phyloP scores from a whole-genome alignment of 2,888 invertebrate genomes.

The Drosophila birchii region DNA sequence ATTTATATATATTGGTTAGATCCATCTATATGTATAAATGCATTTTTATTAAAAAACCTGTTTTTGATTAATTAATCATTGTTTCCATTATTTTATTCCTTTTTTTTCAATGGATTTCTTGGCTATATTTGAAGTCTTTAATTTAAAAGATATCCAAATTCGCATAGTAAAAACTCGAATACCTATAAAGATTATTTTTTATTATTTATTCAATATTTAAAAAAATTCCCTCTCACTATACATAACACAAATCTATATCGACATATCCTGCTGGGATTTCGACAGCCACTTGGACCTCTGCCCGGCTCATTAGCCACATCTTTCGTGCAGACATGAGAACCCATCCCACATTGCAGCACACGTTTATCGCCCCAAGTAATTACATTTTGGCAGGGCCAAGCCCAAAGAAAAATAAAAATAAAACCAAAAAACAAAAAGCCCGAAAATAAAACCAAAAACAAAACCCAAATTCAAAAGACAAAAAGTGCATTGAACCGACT shows the following conservation, averaged over 20 bases:
- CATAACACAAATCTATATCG: neutral
- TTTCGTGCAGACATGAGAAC: conserved; percentile 60
- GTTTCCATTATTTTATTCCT: too few relatives aligned
- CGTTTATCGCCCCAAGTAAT: conserved; percentile 59
- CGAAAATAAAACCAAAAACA: conserved; percentile 8
- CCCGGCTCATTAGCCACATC: conserved; percentile 63
- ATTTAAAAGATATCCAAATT: too few relatives aligned
- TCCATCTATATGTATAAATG: too few relatives aligned
- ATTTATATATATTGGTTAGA: neutral
- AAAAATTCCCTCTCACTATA: neutral
- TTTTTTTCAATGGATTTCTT: too few relatives aligned
- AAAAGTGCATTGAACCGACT: conserved; percentile 70
- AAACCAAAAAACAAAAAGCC: neutral
- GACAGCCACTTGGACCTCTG: conserved; percentile 25
- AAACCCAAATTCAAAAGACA: conserved; percentile 4
- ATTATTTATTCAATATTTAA: too few relatives aligned
- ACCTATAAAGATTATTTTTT: too few relatives aligned
- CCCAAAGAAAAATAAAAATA: conserved; percentile 50
- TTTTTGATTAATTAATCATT: too few relatives aligned
- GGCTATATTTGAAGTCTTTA: too few relatives aligned
- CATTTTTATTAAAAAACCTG: too few relatives aligned
- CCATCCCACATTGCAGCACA: conserved; percentile 24
- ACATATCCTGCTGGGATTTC: conserved; percentile 8
- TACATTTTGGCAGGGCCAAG: conserved; percentile 74
- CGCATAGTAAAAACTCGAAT: too few relatives aligned